These are phyloP conservation scores for Zaprionus kolodkinae DNA, from an alignment of 1,140 invertebrate genomes.

Conservation along the genomic window DNA sequence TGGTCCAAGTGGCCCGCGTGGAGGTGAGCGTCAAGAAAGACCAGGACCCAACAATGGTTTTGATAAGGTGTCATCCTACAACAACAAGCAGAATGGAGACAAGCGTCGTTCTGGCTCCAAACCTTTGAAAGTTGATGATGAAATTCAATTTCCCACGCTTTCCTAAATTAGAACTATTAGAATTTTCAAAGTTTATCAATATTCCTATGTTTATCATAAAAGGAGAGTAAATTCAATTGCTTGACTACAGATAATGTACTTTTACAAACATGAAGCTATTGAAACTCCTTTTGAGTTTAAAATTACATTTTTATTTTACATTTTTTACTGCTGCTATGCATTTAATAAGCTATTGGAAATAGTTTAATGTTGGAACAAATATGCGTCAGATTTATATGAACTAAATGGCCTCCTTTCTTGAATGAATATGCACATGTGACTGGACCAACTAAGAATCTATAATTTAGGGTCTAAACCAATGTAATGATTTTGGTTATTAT, in stretches of 20 bases:
- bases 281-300: constrained; percentile 52
- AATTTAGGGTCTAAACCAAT: constrained; percentile 6
- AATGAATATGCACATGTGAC: constrained; percentile 17
- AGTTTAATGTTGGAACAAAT: constrained; percentile 69
- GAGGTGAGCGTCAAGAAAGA: constrained; percentile 52
- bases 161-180: constrained; percentile 82
- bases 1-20: constrained; percentile 85
- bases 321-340: constrained; percentile 56
- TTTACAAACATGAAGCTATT: constrained; percentile 43
- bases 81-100: constrained; percentile 43
- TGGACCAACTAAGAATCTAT: background rate
- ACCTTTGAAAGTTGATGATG: constrained; percentile 93
- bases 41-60: constrained; percentile 62
- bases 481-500: constrained; percentile 12
- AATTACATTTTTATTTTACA: constrained; percentile 60
- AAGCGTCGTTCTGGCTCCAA: constrained; percentile 63
- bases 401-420: constrained; percentile 9
- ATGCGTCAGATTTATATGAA: constrained; percentile 41
- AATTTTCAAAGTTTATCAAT: constrained; percentile 15
- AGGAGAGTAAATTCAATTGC: constrained; percentile 42
- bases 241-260: constrained; percentile 46
- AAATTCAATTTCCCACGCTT: constrained; percentile 96
- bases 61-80: constrained; percentile 51
- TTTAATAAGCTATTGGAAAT: constrained; percentile 71
- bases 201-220: constrained; percentile 26